Percentiles rank a stretch among this genome's conserved stretches.
phyloP scores from a whole-genome alignment of 2,797 vertebrate species.

The Phrynocephalus vlangalii region DNA sequence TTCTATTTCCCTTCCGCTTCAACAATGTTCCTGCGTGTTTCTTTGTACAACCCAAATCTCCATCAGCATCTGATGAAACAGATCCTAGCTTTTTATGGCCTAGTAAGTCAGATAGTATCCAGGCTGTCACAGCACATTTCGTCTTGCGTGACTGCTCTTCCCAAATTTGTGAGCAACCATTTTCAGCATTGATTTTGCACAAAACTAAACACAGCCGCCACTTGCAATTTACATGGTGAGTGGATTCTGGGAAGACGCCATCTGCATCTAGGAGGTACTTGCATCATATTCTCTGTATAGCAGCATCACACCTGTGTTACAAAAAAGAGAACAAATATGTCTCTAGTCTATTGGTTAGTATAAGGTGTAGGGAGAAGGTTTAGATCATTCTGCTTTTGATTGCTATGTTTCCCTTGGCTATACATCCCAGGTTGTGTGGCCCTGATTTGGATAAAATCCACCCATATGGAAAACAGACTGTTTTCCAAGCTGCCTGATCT shows the following conservation, averaged over 20 bases:
- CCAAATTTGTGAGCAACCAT: background rate
- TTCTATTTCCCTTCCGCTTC: background rate
- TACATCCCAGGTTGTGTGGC: background rate
- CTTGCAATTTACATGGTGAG: background rate
- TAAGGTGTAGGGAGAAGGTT: background rate
- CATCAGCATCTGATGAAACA: background rate
- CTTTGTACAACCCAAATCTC: background rate
- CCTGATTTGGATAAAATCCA: constrained; percentile 19
- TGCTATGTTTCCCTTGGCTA: background rate
- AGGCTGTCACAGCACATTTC: background rate
- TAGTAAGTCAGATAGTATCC: background rate
- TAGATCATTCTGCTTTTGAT: background rate
- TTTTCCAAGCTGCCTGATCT: background rate
- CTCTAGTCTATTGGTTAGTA: background rate
- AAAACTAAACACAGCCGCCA: background rate
- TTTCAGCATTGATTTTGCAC: constrained; percentile 16
- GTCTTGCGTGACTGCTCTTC: background rate
- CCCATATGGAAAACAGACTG: background rate
- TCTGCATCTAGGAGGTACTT: background rate
- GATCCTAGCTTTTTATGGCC: background rate
- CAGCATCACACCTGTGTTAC: background rate
- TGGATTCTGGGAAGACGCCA: background rate
- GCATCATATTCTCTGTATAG: background rate
- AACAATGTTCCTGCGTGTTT: background rate
- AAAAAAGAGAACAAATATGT: background rate